phyloP scores from a whole-genome alignment of 2,888 invertebrate species.

The Ferdinandea cuprea region DNA sequence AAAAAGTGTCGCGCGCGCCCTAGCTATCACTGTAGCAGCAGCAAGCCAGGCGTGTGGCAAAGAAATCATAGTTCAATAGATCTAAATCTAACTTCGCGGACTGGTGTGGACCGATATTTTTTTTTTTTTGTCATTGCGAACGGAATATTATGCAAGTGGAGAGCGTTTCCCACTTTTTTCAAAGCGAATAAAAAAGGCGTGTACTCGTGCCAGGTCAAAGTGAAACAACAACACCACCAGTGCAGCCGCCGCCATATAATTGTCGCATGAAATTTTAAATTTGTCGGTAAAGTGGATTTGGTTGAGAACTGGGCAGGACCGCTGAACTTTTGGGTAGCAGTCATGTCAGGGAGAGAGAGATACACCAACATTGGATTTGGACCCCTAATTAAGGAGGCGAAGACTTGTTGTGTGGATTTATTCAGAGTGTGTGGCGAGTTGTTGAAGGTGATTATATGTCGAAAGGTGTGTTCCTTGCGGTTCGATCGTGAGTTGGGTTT shows the following conservation, averaged over 20 bases:
- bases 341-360: too few species aligned
- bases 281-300: slow-evolving; percentile 58
- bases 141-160: slow-evolving; percentile 66
- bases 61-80: slow-evolving; percentile 74
- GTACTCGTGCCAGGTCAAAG: slow-evolving; percentile 72
- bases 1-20: slow-evolving; percentile 67
- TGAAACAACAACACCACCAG: slow-evolving; percentile 36
- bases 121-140: slow-evolving; percentile 29
- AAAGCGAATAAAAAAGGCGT: slow-evolving; percentile 58
- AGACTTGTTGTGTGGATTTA: slow-evolving; percentile 14
- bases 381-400: slow-evolving; percentile 55
- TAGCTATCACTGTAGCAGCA: slow-evolving; percentile 48
- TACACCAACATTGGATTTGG: too few species aligned
- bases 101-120: slow-evolving; percentile 41
- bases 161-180: slow-evolving; percentile 23
- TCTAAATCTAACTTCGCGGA: slow-evolving; percentile 27
- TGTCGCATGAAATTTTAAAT: slow-evolving; percentile 57
- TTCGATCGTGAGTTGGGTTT: slow-evolving; percentile 46
- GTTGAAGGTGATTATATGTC: slow-evolving; percentile 43
- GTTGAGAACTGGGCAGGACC: slow-evolving; percentile 46
- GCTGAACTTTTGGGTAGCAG: slow-evolving; percentile 36
- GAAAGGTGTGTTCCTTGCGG: slow-evolving; percentile 47
- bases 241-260: slow-evolving; percentile 38
- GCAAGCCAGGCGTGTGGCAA: slow-evolving; percentile 72
- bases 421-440: slow-evolving; percentile 28